Base-by-base conservation (phyloP, 2,888 invertebrate species). In the Mythimna lalbum region DNA sequence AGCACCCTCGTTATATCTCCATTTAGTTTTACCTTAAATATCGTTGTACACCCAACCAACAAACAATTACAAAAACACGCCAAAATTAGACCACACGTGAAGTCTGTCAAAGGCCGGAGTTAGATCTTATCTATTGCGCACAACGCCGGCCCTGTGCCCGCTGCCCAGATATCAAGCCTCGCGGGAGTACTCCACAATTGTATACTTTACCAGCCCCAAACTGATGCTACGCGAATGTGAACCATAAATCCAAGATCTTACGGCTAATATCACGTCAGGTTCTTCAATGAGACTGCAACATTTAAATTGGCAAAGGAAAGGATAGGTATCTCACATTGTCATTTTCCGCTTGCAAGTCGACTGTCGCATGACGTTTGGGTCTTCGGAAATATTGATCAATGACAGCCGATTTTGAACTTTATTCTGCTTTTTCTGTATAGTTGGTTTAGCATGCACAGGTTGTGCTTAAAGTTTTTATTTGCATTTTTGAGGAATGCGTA, bases 1-100 rank as follows among this genome's bases (percentile, higher is more conserved):
- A n/a, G 1, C 1, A 49, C 33, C 6, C 12, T 47, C 21, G 27
- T 39, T 49, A 49, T 33, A 56, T 39, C 9, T 9, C 10, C 12
- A 43, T 23, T 31, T 43, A 49, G 17, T 23, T 17, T 49, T 31
- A 56, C 50, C 43, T 49, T 33, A 31, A 50, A 61, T 47, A 36
- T 21, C n/a, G 1, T 36, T 39, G n/a, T 47, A 62, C 19, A 47
- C 36, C 31, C 50, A 49, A 60, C 31, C 66, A 77, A 64, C 61
- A 80, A 73, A 76, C 70, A 73, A 63, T 67, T 76, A 72, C 50
- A 66, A 75, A 82, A 78, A 81, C 84, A 87, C 80, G 83, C 87
- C 84, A 86, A 88, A 86, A 86, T 83, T 85, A 90, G 93, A 92
- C 94, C 93, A 93, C 94, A 93, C 93, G 89, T 90, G 92, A 90